These are phyloP conservation scores for Orius insidiosus DNA, from an alignment of 1,140 invertebrate genomes.

Conservation along the genomic window DNA sequence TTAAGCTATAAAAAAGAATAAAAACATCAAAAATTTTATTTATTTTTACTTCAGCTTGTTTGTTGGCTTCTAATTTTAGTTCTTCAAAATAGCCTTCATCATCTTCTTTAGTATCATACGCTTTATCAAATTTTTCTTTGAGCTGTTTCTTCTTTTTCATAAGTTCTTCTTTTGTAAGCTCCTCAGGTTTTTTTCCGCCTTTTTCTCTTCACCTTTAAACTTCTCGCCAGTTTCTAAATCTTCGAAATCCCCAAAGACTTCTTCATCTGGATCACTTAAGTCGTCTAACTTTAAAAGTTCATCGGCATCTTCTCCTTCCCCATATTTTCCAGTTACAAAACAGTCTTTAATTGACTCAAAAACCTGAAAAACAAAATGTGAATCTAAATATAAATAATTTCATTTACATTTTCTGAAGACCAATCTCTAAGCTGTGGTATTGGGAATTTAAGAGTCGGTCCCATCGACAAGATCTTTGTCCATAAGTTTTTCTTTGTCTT, in stretches of 20 bases:
- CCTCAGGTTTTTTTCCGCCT: conserved; percentile 19
- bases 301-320: conserved; percentile 75
- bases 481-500: conserved; percentile 43
- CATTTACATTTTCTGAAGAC: conserved; percentile 21
- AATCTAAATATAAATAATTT: neutral
- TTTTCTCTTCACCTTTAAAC: conserved; percentile 25
- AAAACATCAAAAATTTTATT: neutral
- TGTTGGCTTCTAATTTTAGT: conserved; percentile 73
- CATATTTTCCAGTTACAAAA: conserved; percentile 95
- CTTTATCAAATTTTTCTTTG: conserved; percentile 85
- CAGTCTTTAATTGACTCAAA: conserved; percentile 59
- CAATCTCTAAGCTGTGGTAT: conserved; percentile 39
- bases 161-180: conserved; percentile 39
- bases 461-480: conserved; percentile 48
- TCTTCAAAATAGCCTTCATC: conserved; percentile 78
- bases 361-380: conserved; percentile 23
- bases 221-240: conserved; percentile 79
- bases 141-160: conserved; percentile 78
- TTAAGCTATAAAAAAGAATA: conserved; percentile 47
- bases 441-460: conserved; percentile 47
- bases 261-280: conserved; percentile 51
- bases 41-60: conserved; percentile 54
- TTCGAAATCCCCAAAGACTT: conserved; percentile 88
- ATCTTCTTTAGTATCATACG: conserved; percentile 71
- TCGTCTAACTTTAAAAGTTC: conserved; percentile 73